Conservation (phyloP, 2,888 invertebrate genomes). For the Drosophila histrio region DNA sequence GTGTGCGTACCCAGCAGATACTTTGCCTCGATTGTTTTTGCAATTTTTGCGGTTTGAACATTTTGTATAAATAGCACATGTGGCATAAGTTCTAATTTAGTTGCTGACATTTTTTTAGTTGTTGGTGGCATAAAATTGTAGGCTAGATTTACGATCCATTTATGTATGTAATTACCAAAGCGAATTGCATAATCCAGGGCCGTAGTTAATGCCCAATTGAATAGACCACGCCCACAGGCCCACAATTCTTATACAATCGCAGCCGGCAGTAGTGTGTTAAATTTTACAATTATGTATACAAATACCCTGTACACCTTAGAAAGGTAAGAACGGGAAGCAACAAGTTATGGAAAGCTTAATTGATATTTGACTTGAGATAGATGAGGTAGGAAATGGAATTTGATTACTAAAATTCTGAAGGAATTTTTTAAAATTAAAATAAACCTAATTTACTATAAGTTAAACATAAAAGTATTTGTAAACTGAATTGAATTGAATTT, state of each 20-base stretch:
- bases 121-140: slow-evolving; percentile 55
- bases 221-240: not conserved
- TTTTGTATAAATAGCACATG: slow-evolving; percentile 44
- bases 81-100: slow-evolving; percentile 64
- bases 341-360: not conserved
- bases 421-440: too few species aligned
- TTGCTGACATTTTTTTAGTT: slow-evolving; percentile 50
- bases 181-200: slow-evolving; percentile 23
- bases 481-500: too few species aligned
- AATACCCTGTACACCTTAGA: not conserved
- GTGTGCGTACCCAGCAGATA: slow-evolving; percentile 27
- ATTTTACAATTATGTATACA: not conserved
- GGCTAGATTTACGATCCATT: slow-evolving; percentile 54
- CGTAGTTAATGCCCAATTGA: slow-evolving; percentile 15
- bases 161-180: slow-evolving; percentile 23
- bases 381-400: too few species aligned
- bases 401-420: too few species aligned
- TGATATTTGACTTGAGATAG: not conserved
- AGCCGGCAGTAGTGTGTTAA: not conserved
- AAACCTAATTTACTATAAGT: too few species aligned
- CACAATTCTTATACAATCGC: not conserved
- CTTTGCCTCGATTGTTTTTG: slow-evolving; percentile 47
- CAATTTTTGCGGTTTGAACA: slow-evolving; percentile 35
- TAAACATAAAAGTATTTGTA: too few species aligned
- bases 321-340: not conserved